Evolutionary conservation across 1,140 invertebrate genomes (phyloP).

Genomic region (Magallana gigas): DNA sequence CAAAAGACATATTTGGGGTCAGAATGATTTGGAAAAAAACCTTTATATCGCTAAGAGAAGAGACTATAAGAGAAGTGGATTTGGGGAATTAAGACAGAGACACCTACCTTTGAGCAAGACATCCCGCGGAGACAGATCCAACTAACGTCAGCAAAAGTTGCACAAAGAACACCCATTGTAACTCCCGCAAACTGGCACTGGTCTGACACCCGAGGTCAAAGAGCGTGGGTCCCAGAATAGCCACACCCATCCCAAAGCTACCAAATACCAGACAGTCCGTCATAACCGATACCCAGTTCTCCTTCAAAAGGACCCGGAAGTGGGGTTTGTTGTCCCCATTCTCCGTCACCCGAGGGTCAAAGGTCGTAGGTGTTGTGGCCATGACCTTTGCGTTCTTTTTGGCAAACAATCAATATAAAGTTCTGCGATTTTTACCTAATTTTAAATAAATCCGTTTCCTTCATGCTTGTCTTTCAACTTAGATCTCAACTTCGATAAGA

Average conservation of each 20-base stretch:
- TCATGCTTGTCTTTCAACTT: too few relatives aligned
- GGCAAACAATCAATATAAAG: not conserved
- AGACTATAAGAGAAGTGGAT: too few relatives aligned
- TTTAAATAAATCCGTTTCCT: too few relatives aligned
- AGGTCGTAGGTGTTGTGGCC: not conserved
- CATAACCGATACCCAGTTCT: constrained; percentile 78
- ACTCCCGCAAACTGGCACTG: constrained; percentile 78
- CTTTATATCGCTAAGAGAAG: too few relatives aligned
- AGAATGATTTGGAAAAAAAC: too few relatives aligned
- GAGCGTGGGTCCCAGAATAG: constrained; percentile 80
- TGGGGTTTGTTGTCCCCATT: constrained; percentile 56
- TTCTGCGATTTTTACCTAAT: too few relatives aligned
- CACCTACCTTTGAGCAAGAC: constrained; percentile 79
- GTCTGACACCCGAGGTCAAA: constrained; percentile 81
- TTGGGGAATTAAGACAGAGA: too few relatives aligned
- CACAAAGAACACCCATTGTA: constrained; percentile 81
- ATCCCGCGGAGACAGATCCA: constrained; percentile 80
- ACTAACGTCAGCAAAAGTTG: constrained; percentile 80
- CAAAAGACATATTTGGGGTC: too few relatives aligned
- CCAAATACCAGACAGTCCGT: constrained; percentile 80
- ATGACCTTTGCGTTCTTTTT: not conserved
- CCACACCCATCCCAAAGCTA: constrained; percentile 81
- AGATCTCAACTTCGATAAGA: too few relatives aligned
- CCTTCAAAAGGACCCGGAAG: constrained; percentile 78
- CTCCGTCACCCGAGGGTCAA: constrained; percentile 33